phyloP scores from a whole-genome alignment of 1,140 invertebrate genomes.

The Drosophila kepulauana region DNA sequence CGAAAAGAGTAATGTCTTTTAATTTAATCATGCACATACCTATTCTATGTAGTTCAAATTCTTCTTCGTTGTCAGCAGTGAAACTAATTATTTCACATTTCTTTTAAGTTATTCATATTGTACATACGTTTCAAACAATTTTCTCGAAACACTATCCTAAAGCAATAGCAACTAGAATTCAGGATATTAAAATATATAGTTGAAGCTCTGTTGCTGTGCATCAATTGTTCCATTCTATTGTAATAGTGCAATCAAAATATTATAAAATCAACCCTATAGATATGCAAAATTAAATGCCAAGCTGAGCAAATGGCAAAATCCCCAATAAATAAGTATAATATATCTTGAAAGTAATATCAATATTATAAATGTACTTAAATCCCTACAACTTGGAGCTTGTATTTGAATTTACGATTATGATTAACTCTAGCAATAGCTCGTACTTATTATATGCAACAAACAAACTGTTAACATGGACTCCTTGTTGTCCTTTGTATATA shows the following conservation, averaged over 20 bases:
- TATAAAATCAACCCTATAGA: constrained; percentile 30
- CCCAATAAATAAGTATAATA: constrained; percentile 25
- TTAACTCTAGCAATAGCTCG: constrained; percentile 59
- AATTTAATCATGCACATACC: background rate
- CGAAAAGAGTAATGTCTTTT: background rate
- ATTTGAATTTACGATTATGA: constrained; percentile 69
- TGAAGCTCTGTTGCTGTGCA: constrained; percentile 26
- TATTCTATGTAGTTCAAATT: background rate
- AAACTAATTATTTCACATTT: background rate
- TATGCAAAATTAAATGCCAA: constrained; percentile 52
- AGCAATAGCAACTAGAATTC: background rate
- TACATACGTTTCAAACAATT: constrained; percentile 30
- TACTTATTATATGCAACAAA: constrained; percentile 33
- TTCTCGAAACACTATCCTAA: background rate
- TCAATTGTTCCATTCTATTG: constrained; percentile 29
- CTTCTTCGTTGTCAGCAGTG: constrained; percentile 7
- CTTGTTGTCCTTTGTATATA: constrained; percentile 43
- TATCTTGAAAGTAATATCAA: constrained; percentile 59
- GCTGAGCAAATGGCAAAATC: constrained; percentile 54
- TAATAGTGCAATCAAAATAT: constrained; percentile 39
- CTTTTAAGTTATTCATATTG: constrained; percentile 12
- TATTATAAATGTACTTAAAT: constrained; percentile 45
- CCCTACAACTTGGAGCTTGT: constrained; percentile 71
- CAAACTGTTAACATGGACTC: constrained; percentile 69
- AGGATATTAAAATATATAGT: background rate